A percentile compares a stretch with the other conserved stretches of the same genome.
Conservation (phyloP, 2,888 invertebrate species). For the Chouioia cunea region DNA sequence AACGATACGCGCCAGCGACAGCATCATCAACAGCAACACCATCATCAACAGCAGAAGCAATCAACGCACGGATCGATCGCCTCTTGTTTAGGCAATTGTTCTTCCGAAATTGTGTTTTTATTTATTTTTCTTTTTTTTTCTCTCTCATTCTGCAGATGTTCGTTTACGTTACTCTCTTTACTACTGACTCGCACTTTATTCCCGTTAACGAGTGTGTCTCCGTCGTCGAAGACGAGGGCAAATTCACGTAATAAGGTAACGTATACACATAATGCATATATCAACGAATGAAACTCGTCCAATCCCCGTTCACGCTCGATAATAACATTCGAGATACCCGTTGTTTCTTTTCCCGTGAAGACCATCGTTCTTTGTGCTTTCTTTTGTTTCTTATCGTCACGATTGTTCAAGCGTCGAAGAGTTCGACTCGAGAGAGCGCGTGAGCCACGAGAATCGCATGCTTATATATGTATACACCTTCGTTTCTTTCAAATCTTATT, state of each 20-base stretch:
- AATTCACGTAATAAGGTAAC: constrained; percentile 45
- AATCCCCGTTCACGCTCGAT: constrained; percentile 42
- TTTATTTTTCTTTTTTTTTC: constrained; percentile 7
- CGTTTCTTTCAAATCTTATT: constrained; percentile 41
- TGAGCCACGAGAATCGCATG: constrained; percentile 19
- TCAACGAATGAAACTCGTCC: constrained; percentile 48
- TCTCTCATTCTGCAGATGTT: constrained; percentile 12
- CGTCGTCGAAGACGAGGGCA: constrained; percentile 11
- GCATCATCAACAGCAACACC: constrained; percentile 5
- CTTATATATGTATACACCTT: constrained; percentile 19
- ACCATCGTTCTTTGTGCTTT: constrained; percentile 34
- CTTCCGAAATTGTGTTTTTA: constrained; percentile 35
- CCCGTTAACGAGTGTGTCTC: constrained; percentile 17
- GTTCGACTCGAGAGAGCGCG: constrained; percentile 35
- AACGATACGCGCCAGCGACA: neutral
- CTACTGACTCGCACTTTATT: constrained; percentile 14
- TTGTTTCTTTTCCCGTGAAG: constrained; percentile 48
- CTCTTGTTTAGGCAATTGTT: constrained; percentile 34
- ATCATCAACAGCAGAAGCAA: constrained; percentile 18
- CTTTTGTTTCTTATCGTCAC: constrained; percentile 31
- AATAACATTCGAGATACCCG: constrained; percentile 11
- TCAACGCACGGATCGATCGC: constrained; percentile 15
- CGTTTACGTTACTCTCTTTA: constrained; percentile 13
- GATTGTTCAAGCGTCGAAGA: constrained; percentile 38
- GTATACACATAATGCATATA: constrained; percentile 40